These are phyloP conservation scores for Nestor notabilis DNA, from an alignment of 2,113 vertebrate species.

Conservation along the genomic window DNA sequence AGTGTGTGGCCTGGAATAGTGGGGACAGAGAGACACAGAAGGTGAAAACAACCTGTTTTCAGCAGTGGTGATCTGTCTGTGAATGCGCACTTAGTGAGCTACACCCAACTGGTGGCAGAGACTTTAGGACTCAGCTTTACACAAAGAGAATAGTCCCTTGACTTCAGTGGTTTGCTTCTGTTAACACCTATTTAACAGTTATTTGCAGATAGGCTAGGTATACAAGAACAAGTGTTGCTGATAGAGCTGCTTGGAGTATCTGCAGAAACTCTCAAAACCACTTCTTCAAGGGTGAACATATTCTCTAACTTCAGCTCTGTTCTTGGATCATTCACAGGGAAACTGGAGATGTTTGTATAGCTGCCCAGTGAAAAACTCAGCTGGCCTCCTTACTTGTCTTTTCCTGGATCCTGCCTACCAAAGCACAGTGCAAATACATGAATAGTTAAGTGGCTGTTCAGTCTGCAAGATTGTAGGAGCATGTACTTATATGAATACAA, in stretches of 20 bases:
- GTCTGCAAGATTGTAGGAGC: not conserved
- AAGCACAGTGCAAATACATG: constrained; percentile 8
- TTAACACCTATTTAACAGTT: not conserved
- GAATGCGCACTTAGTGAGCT: not conserved
- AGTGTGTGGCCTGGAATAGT: not conserved
- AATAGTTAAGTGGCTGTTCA: constrained; percentile 26
- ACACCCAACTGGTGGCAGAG: not conserved
- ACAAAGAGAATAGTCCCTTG: not conserved
- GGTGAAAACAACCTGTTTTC: not conserved
- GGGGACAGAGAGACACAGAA: not conserved
- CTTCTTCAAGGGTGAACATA: not conserved
- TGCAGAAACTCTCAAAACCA: not conserved
- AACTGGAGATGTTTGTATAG: not conserved
- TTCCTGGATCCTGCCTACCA: not conserved
- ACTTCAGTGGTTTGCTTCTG: not conserved
- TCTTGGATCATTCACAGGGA: not conserved
- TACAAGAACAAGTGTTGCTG: not conserved
- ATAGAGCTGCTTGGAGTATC: not conserved
- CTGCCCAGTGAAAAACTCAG: not conserved
- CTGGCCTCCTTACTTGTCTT: not conserved
- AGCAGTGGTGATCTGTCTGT: not conserved
- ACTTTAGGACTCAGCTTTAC: not conserved
- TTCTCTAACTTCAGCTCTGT: not conserved
- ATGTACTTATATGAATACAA: not conserved
- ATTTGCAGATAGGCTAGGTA: not conserved